Percentiles rank a stretch among this genome's conserved stretches.
Conservation (phyloP, 2,888 invertebrate genomes). For the Abrostola tripartita region DNA sequence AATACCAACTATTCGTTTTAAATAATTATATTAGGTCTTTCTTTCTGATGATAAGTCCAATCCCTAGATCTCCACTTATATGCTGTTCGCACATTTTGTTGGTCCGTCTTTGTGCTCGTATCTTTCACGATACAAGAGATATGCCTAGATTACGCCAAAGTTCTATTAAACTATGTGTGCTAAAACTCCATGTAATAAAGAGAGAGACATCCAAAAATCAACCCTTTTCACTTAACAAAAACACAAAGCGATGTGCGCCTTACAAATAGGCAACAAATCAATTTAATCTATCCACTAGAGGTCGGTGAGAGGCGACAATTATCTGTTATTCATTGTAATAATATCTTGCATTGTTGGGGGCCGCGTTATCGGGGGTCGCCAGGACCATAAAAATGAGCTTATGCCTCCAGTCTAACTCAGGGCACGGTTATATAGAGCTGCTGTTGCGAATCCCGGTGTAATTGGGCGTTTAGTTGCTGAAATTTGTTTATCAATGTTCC, state of each 20-base stretch:
- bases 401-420: conserved; percentile 83
- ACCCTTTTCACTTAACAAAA: conserved; percentile 31
- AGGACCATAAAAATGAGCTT: conserved; percentile 88
- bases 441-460: conserved; percentile 49
- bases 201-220: neutral
- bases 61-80: too few species aligned
- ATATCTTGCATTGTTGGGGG: conserved; percentile 83
- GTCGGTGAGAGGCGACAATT: conserved; percentile 72
- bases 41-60: too few species aligned
- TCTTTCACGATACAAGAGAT: too few species aligned
- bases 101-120: too few species aligned
- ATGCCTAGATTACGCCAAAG: too few species aligned
- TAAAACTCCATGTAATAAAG: too few species aligned
- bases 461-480: conserved; percentile 29
- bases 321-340: conserved; percentile 81
- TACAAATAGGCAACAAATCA: conserved; percentile 55
- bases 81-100: too few species aligned
- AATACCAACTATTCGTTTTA: too few species aligned
- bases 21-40: too few species aligned
- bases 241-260: conserved; percentile 19
- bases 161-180: too few species aligned
- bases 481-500: neutral
- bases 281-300: conserved; percentile 56
- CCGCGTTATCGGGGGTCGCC: conserved; percentile 79
- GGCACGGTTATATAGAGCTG: conserved; percentile 65